Evolutionary conservation across 2,888 invertebrate genomes (phyloP), one percentile per base, ranked within the genome.

Genomic region (Melikaiella ostensackeni): DNA sequence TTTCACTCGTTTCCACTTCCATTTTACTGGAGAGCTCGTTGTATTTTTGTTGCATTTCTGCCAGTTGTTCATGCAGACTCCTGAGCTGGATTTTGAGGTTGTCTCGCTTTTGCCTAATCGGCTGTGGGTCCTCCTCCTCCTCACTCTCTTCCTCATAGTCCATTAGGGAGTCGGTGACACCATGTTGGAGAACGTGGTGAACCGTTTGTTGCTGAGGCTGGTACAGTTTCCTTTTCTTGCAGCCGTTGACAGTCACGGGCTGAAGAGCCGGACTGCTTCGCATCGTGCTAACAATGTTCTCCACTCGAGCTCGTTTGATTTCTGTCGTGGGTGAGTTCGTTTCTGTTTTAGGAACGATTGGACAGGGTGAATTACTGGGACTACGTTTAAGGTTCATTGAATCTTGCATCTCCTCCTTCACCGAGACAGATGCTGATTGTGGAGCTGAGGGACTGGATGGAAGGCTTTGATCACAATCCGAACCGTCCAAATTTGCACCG

Each of bases 241-340:
- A 98, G 73, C 98, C 98, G 92, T 98, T 98, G 85, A 97, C 96
- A 91, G 96, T 95, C 79, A 92, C 89, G 16, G 92, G 94, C 30
- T 96, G 95, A 35, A 92, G 87, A 81, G 95, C 96, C 57, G 97
- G 97, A 90, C 97, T 97, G 83, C 96, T 95, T 82, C 97, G 95
- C 97, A 98, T 98, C 84, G 96, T 96, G 84, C 97, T 97, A 86
- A 98, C 97, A 88, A 98, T 98, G 92, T 97, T 98, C 92, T 98
- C 98, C 83, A 98, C 98, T 85, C 98, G 95, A 62, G 98, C 98
- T 86, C 98, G 95, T 92, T 98, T 98, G 89, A 97, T 95, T 91
- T 97, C 97, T 82, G 95, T 94, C 85, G 95, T 96, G 76, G 94
- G 91, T 75, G 89, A 91, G 63, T 80, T 89, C 61, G 84, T 88